phyloP scores from a whole-genome alignment of 2,888 invertebrate genomes.

The Holacanthella duospinosa region DNA sequence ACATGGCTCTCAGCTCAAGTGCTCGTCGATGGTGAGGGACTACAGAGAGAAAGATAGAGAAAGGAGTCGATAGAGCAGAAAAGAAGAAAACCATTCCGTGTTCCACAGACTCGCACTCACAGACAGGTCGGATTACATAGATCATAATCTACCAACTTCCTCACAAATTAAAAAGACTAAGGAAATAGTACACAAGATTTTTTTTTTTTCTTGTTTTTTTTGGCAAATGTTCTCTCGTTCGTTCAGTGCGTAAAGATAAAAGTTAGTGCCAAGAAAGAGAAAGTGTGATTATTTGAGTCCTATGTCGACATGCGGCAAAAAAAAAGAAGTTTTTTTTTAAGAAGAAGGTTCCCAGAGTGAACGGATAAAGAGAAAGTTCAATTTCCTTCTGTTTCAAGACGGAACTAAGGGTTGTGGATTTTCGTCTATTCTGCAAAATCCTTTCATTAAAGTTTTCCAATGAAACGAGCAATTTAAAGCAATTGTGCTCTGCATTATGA shows the following conservation, averaged over 20 bases:
- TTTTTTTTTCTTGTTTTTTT: not conserved
- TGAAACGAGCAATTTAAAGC: not conserved
- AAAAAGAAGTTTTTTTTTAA: no score
- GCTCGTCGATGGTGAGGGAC: slow-evolving; percentile 55
- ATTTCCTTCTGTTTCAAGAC: not conserved
- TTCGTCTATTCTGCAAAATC: not conserved
- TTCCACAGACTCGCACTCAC: not conserved
- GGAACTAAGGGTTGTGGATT: not conserved
- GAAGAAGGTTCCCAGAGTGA: no score
- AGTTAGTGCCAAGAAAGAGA: not conserved
- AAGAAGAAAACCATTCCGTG: not conserved
- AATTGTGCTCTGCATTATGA: no score
- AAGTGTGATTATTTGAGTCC: no score
- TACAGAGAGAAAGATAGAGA: slow-evolving; percentile 36
- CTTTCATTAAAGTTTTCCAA: not conserved
- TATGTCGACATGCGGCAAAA: no score
- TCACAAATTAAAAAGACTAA: slow-evolving; percentile 1
- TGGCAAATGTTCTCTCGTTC: not conserved
- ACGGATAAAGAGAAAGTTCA: not conserved
- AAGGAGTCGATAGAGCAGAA: not conserved
- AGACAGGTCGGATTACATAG: not conserved
- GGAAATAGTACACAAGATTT: not conserved
- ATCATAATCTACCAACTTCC: slow-evolving; percentile 4
- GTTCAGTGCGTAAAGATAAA: not conserved
- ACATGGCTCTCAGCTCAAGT: slow-evolving; percentile 55